A percentile compares a stretch with the other conserved stretches of the same genome.
Conservation (phyloP, 2,888 invertebrate species). For the Eudasyphora cyanicolor region DNA sequence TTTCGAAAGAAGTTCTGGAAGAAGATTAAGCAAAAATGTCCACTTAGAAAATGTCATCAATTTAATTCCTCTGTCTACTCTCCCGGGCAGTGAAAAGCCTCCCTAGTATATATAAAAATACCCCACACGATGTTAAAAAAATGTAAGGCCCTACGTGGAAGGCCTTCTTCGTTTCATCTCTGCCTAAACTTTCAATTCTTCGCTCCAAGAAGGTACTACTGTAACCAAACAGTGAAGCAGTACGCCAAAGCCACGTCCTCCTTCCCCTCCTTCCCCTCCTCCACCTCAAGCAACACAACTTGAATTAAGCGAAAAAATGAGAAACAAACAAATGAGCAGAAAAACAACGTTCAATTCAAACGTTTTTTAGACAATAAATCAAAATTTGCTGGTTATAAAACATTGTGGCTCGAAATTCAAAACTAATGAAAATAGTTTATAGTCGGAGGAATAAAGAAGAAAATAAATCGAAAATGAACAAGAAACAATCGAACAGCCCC, state of each 20-base stretch:
- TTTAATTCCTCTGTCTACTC: too few species aligned
- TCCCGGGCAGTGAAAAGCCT: too few species aligned
- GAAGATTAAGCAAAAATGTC: too few species aligned
- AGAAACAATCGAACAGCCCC: slow-evolving; percentile 2
- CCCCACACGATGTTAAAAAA: too few species aligned
- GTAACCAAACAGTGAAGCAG: slow-evolving; percentile 6
- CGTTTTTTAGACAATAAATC: slow-evolving; percentile 77
- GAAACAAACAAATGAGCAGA: not conserved
- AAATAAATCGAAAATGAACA: slow-evolving; percentile 30
- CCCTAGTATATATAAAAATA: too few species aligned
- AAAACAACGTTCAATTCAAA: slow-evolving; percentile 69
- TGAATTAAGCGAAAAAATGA: slow-evolving; percentile 6
- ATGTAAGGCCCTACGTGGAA: too few species aligned
- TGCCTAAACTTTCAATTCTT: slow-evolving; percentile 8
- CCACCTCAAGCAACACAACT: slow-evolving; percentile 23
- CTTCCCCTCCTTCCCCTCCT: too few species aligned
- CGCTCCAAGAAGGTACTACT: not conserved
- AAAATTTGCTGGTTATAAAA: slow-evolving; percentile 67
- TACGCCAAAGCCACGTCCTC: slow-evolving; percentile 9
- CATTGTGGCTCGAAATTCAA: slow-evolving; percentile 39
- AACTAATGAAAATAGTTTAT: slow-evolving; percentile 18
- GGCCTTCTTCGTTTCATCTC: too few species aligned
- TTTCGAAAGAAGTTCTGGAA: too few species aligned
- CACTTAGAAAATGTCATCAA: too few species aligned
- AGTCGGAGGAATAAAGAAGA: slow-evolving; percentile 32